Conservation (phyloP, 92 coral and sea anemone genomes). For the Meandrina meandrites region DNA sequence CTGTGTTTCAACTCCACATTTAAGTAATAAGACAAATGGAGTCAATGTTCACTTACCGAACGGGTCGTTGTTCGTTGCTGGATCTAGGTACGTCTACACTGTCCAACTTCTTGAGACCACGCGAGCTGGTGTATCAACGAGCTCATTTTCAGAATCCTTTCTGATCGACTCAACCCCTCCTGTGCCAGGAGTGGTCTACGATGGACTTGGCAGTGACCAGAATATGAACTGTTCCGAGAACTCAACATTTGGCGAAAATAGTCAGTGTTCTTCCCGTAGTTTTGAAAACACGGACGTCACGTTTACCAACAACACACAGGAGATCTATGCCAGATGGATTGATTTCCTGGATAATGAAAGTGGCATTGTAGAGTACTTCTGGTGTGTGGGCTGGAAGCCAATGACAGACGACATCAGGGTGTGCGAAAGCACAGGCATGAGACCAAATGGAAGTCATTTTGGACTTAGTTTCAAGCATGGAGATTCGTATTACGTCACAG, state of each 20-base stretch:
- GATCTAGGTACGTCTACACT: slow-evolving; percentile 48
- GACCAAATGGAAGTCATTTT: slow-evolving; percentile 80
- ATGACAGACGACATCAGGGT: slow-evolving; percentile 80
- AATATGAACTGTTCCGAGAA: slow-evolving; percentile 81
- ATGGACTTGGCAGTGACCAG: slow-evolving; percentile 78
- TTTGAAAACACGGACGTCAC: slow-evolving; percentile 87
- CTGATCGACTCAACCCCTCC: slow-evolving; percentile 84
- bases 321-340: slow-evolving; percentile 92
- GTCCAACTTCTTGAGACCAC: slow-evolving; percentile 54
- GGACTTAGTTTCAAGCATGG: slow-evolving; percentile 75
- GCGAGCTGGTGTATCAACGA: slow-evolving; percentile 61
- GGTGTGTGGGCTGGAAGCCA: slow-evolving; percentile 90
- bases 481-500: slow-evolving; percentile 86
- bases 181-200: slow-evolving; percentile 65
- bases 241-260: slow-evolving; percentile 87
- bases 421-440: slow-evolving; percentile 84
- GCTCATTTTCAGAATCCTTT: slow-evolving; percentile 69
- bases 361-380: slow-evolving; percentile 82
- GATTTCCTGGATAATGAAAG: slow-evolving; percentile 94
- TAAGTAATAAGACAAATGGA: slow-evolving; percentile 56
- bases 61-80: slow-evolving; percentile 59
- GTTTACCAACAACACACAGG: slow-evolving; percentile 81
- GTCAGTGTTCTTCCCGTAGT: slow-evolving; percentile 85
- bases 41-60: slow-evolving; percentile 36
- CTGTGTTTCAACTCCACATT: slow-evolving; percentile 19